Percentiles rank a stretch among this genome's conserved stretches.
These are phyloP conservation scores for Lacerta viridis DNA, from an alignment of 2,797 vertebrate genomes.

Conservation along the genomic window DNA sequence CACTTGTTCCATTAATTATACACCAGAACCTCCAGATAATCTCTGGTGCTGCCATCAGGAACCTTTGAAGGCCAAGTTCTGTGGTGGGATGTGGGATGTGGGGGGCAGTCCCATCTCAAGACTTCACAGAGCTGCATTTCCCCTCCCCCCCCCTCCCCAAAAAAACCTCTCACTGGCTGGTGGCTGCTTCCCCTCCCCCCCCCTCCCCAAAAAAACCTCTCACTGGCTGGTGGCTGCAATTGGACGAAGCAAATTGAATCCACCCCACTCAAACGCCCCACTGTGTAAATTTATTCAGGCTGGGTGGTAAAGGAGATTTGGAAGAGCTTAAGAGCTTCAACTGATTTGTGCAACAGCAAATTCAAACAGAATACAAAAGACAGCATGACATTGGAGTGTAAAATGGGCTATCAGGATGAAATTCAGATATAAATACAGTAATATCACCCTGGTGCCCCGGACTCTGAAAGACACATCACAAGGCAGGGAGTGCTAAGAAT, in stretches of 20 bases:
- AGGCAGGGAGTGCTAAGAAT: not conserved
- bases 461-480: not conserved
- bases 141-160: not conserved
- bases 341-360: slow-evolving; percentile 8
- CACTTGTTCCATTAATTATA: too few species aligned
- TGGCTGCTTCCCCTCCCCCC: not conserved
- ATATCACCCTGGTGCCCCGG: too few species aligned
- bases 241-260: too few species aligned
- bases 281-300: not conserved
- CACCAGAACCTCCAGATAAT: too few species aligned
- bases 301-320: slow-evolving; percentile 9
- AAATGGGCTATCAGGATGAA: not conserved
- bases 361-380: not conserved
- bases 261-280: not conserved
- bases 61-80: too few species aligned
- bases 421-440: not conserved
- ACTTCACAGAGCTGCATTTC: not conserved
- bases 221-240: not conserved
- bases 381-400: not conserved
- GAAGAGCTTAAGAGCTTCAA: slow-evolving; percentile 9
- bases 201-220: not conserved
- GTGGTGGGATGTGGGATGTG: too few species aligned
- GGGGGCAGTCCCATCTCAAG: too few species aligned
- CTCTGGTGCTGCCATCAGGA: too few species aligned
- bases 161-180: not conserved